phyloP scores from a whole-genome alignment of 2,888 invertebrate species.

The Acheta domesticus region DNA sequence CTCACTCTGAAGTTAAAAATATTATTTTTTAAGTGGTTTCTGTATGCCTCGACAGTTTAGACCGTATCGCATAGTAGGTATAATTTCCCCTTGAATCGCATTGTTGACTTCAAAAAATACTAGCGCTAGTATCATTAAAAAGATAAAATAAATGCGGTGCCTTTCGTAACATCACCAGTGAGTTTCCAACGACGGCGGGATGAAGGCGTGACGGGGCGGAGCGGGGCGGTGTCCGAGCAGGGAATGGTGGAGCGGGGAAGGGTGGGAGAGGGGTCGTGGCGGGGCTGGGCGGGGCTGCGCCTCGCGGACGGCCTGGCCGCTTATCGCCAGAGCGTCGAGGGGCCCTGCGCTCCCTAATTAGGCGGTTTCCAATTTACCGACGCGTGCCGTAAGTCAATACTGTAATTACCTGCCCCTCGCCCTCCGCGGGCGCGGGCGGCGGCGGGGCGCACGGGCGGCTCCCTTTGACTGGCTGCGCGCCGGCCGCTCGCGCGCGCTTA shows the following conservation, averaged over 20 bases:
- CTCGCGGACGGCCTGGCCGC: not conserved
- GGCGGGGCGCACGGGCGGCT: not conserved
- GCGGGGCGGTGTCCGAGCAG: not conserved
- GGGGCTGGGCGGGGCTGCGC: not conserved
- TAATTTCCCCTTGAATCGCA: too few species aligned
- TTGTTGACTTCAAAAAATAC: too few species aligned
- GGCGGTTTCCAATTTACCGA: constrained; percentile 9
- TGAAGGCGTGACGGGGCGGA: too few species aligned
- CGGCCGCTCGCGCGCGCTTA: not conserved
- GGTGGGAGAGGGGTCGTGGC: not conserved
- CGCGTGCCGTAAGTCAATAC: constrained; percentile 10
- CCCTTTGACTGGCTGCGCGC: not conserved
- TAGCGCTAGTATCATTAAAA: too few species aligned
- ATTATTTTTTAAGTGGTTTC: too few species aligned
- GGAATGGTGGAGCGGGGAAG: not conserved
- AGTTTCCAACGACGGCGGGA: too few species aligned
- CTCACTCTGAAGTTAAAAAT: too few species aligned
- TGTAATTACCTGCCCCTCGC: not conserved
- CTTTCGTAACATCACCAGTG: too few species aligned
- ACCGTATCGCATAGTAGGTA: too few species aligned
- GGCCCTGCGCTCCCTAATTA: not conserved
- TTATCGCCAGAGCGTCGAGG: constrained; percentile 4
- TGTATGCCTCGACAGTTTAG: too few species aligned
- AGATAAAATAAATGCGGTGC: too few species aligned
- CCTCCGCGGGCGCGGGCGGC: not conserved